phyloP scores from a whole-genome alignment of 2,797 vertebrate species.

The Centropyge bicolor region DNA sequence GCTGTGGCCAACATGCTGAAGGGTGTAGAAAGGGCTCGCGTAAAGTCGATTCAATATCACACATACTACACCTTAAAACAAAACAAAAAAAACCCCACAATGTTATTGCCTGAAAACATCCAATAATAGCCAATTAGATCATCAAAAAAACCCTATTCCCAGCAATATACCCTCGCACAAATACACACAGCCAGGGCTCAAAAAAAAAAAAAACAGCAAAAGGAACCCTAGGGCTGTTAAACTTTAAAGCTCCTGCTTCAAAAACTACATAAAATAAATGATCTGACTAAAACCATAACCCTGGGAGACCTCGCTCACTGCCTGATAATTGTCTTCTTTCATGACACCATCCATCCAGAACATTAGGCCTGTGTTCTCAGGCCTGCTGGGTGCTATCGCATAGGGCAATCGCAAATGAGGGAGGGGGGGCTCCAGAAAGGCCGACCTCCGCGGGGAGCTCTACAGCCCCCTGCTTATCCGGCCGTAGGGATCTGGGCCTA shows the following conservation, averaged over 20 bases:
- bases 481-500: conserved; percentile 81
- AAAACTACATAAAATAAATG: conserved; percentile 88
- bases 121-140: conserved; percentile 86
- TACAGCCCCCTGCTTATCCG: conserved; percentile 80
- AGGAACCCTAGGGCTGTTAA: conserved; percentile 85
- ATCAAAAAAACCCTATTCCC: conserved; percentile 82
- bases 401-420: conserved; percentile 81
- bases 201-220: conserved; percentile 48
- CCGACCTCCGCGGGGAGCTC: conserved; percentile 81
- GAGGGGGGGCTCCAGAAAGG: conserved; percentile 75
- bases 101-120: conserved; percentile 82
- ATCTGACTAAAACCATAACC: conserved; percentile 88
- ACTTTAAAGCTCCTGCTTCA: conserved; percentile 87
- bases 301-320: conserved; percentile 85
- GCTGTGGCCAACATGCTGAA: conserved; percentile 64
- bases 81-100: conserved; percentile 66
- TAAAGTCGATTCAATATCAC: conserved; percentile 72
- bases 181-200: conserved; percentile 64
- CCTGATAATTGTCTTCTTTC: conserved; percentile 88
- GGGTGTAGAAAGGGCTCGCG: conserved; percentile 56
- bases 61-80: conserved; percentile 76
- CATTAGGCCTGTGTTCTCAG: conserved; percentile 83
- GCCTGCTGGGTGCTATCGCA: conserved; percentile 85
- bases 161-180: conserved; percentile 68
- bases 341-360: conserved; percentile 87